These are phyloP conservation scores for Rhinichthys klamathensis DNA, from an alignment of 2,113 vertebrate genomes.

Conservation along the genomic window DNA sequence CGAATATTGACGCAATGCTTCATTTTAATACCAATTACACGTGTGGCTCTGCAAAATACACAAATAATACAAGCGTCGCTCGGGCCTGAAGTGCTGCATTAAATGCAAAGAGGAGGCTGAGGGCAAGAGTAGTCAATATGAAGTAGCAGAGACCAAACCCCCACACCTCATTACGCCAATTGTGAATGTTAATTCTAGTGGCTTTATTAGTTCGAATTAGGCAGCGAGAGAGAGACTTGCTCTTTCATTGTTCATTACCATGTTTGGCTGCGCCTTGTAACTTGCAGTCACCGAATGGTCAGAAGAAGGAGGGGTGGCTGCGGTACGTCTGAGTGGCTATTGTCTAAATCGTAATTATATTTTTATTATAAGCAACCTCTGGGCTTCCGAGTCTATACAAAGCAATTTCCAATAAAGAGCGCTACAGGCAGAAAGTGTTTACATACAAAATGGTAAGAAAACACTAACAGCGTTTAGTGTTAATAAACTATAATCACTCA, in stretches of 20 bases:
- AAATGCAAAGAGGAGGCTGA: slow-evolving; percentile 81
- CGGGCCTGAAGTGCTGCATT: slow-evolving; percentile 81
- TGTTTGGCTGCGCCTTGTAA: slow-evolving; percentile 73
- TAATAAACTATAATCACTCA: slow-evolving; percentile 83
- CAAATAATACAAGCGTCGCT: slow-evolving; percentile 81
- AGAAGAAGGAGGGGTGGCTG: slow-evolving; percentile 30
- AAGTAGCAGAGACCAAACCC: slow-evolving; percentile 72
- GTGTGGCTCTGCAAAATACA: slow-evolving; percentile 78
- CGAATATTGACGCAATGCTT: slow-evolving; percentile 74
- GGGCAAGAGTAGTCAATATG: slow-evolving; percentile 80
- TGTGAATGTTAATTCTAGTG: slow-evolving; percentile 83
- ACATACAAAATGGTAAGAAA: slow-evolving; percentile 83
- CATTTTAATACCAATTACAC: slow-evolving; percentile 84
- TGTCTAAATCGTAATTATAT: slow-evolving; percentile 81
- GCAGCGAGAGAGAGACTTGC: slow-evolving; percentile 66
- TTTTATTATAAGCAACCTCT: slow-evolving; percentile 78
- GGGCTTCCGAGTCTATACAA: slow-evolving; percentile 72
- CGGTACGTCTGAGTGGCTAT: slow-evolving; percentile 69
- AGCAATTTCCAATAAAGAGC: slow-evolving; percentile 77
- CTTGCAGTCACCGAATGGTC: slow-evolving; percentile 54
- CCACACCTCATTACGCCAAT: slow-evolving; percentile 79
- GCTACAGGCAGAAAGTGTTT: slow-evolving; percentile 80
- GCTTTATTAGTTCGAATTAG: slow-evolving; percentile 84
- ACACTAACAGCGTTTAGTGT: slow-evolving; percentile 80
- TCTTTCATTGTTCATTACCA: slow-evolving; percentile 79